Conservation (phyloP, 2,113 vertebrate genomes). For the Grantiella picta region DNA sequence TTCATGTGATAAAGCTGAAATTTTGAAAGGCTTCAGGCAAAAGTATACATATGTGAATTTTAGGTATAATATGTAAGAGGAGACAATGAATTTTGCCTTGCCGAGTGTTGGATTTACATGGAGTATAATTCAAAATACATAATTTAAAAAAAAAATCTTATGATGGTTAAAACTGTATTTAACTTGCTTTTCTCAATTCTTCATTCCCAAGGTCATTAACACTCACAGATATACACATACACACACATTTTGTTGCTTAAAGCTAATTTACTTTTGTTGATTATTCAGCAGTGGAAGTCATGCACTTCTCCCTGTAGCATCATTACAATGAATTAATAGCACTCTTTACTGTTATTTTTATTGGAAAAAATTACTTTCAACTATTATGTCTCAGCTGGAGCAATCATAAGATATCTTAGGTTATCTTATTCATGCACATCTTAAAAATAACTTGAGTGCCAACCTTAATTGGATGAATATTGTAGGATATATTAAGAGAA, state of each 20-base stretch:
- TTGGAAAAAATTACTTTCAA: constrained; percentile 44
- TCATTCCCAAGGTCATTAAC: constrained; percentile 34
- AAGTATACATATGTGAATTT: background rate
- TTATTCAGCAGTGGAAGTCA: constrained; percentile 36
- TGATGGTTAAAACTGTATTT: constrained; percentile 14
- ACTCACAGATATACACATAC: background rate
- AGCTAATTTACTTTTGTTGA: constrained; percentile 47
- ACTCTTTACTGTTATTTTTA: constrained; percentile 28
- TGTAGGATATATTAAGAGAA: constrained; percentile 6
- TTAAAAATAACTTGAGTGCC: constrained; percentile 42
- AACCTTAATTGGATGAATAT: constrained; percentile 33
- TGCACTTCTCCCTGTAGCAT: constrained; percentile 13
- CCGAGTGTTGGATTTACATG: background rate
- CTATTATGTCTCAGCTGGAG: constrained; percentile 27
- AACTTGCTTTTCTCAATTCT: background rate
- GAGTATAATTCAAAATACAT: background rate
- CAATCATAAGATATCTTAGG: constrained; percentile 5
- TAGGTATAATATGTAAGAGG: background rate
- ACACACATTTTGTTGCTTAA: background rate
- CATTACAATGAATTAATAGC: constrained; percentile 44
- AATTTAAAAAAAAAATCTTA: background rate
- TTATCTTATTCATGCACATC: constrained; percentile 16
- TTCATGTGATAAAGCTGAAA: background rate
- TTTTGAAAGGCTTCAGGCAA: background rate
- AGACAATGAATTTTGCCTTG: background rate